phyloP scores from a whole-genome alignment of 2,113 vertebrate genomes.

The Phyllostomus discolor region DNA sequence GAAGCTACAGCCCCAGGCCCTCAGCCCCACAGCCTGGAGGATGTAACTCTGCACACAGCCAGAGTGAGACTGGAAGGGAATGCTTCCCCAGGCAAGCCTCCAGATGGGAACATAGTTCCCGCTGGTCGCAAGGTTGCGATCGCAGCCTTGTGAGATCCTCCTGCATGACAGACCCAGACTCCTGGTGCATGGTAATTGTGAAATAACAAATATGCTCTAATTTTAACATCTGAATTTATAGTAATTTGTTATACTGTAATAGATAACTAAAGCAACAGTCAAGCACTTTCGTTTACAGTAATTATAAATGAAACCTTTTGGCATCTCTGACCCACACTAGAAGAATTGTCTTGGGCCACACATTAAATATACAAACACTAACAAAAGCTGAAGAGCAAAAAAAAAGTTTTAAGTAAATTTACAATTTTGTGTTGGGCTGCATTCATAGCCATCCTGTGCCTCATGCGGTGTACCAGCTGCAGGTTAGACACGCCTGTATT shows the following conservation, averaged over 20 bases:
- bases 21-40: background rate
- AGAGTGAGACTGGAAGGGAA: background rate
- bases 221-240: background rate
- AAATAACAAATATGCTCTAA: background rate
- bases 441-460: too few relatives aligned
- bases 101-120: background rate
- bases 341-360: too few relatives aligned
- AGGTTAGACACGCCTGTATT: too few relatives aligned
- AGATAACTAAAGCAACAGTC: background rate
- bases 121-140: background rate
- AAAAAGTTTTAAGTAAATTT: too few relatives aligned
- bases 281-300: background rate
- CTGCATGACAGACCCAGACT: background rate
- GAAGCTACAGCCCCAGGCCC: background rate
- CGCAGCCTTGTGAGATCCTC: background rate
- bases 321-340: too few relatives aligned
- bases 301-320: too few relatives aligned
- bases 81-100: background rate
- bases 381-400: too few relatives aligned
- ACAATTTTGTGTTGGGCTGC: too few relatives aligned
- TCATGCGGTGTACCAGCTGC: too few relatives aligned
- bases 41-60: background rate
- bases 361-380: too few relatives aligned
- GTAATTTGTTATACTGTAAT: background rate
- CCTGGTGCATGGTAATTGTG: background rate